Evolutionary conservation across 2,888 invertebrate genomes (phyloP).

Genomic region (Ramazzottius varieornatus): DNA sequence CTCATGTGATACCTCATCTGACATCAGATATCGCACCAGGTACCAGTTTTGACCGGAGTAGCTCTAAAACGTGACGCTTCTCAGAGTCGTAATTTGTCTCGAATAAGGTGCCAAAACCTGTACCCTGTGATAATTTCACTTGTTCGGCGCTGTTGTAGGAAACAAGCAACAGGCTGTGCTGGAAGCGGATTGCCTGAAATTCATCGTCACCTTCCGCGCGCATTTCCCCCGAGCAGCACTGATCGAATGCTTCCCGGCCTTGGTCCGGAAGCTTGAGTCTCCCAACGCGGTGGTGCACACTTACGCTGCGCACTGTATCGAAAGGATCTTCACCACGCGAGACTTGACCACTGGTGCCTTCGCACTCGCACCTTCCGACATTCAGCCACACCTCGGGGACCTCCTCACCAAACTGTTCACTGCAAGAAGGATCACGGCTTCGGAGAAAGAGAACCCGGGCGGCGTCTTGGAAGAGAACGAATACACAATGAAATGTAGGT

Average conservation of each 20-base stretch:
- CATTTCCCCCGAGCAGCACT: constrained; percentile 48
- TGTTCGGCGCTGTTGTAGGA: too few relatives aligned
- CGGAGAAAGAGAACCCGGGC: constrained; percentile 38
- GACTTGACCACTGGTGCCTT: constrained; percentile 14
- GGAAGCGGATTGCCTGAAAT: constrained; percentile 86
- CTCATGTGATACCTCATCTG: constrained; percentile 62
- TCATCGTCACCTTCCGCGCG: constrained; percentile 76
- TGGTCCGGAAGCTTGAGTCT: constrained; percentile 47
- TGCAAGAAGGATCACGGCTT: constrained; percentile 46
- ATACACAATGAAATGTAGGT: constrained; percentile 70
- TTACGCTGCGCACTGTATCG: constrained; percentile 72
- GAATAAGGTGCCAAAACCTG: too few relatives aligned
- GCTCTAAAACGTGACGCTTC: too few relatives aligned
- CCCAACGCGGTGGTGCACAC: constrained; percentile 67
- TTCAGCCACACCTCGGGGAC: neutral
- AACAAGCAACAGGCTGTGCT: constrained; percentile 50
- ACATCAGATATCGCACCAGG: too few relatives aligned
- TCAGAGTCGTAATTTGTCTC: too few relatives aligned
- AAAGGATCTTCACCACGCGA: constrained; percentile 54
- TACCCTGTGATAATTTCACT: too few relatives aligned
- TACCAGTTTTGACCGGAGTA: too few relatives aligned
- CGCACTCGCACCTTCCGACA: neutral
- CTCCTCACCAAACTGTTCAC: constrained; percentile 33
- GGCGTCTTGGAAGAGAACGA: constrained; percentile 69
- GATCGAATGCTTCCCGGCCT: constrained; percentile 41